Base-by-base conservation (phyloP, 2,113 vertebrate species). In the Puntigrus tetrazona region DNA sequence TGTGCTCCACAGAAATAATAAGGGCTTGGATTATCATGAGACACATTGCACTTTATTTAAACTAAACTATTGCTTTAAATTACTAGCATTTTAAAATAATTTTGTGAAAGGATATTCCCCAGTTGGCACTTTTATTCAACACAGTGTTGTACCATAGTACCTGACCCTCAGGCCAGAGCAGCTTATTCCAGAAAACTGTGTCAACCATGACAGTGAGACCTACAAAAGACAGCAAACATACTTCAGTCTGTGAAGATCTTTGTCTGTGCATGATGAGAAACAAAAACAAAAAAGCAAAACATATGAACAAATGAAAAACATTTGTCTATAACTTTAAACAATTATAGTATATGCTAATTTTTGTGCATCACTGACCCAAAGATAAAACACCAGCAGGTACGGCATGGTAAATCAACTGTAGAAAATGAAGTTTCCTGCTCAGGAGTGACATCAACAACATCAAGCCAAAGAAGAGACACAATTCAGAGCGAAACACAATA, bases 81-180 rank as follows among this genome's bases (percentile, higher is more conserved):
- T 45, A 20, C 3, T 14, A 41, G 1, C 20, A 7, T 59, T 76
- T 31, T 52, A 20, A 18, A 20, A 52, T 16, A 52, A 20, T 52
- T 52, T 18, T 22, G 7, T 69, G 0, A 87, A 95, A 98, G 97
- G 98, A 99, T 99, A 99, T 96, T 78, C 98, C 98, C 98, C 98
- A 99, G 90, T 94, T 92, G 84, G 97, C 97, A 82, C 98, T 99
- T 91, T 96, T 98, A 92, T 99, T 99, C 82, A 98, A 92, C 87
- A 98, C 2, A 0, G 93, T 96, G 89, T 99, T 99, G 91, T 97
- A 99, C 97, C 97, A 99, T 22, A 99, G 92, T 78, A 99, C 98
- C 76, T 95, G 92, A 34, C 98, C 98, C 87, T 99, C 98, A 4
- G 98, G 98, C 98, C 98, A 99, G 38, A 98, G 89, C 2, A 95